phyloP scores from a whole-genome alignment of 2,113 vertebrate genomes.

The Sterna hirundo region DNA sequence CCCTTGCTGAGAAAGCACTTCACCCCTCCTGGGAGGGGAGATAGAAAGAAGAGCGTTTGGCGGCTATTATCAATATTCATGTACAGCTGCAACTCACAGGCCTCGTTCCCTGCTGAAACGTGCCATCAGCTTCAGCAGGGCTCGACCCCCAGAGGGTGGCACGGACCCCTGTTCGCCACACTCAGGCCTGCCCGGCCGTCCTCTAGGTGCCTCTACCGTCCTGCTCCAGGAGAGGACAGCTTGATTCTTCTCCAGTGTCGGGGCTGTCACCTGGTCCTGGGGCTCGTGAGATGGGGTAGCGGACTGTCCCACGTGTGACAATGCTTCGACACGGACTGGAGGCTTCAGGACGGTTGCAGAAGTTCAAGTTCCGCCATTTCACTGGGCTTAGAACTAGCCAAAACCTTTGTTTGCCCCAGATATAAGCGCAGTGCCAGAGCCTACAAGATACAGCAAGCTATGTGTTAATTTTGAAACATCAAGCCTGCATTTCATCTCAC shows the following conservation, averaged over 20 bases:
- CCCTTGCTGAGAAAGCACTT: slow-evolving; percentile 61
- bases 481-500: background rate
- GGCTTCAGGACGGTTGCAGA: background rate
- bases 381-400: background rate
- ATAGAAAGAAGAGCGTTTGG: background rate
- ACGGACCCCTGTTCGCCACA: background rate
- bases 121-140: background rate
- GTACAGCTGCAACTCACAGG: slow-evolving; percentile 8
- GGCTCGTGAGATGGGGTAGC: background rate
- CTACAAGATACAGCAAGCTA: background rate
- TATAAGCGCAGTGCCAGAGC: background rate
- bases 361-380: background rate
- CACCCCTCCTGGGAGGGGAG: slow-evolving; percentile 24
- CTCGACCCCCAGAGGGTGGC: background rate
- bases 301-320: rapidly evolving
- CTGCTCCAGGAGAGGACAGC: background rate
- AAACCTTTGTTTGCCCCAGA: background rate
- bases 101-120: background rate
- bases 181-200: rapidly evolving
- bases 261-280: too few species aligned
- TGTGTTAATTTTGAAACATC: background rate
- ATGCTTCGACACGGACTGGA: background rate
- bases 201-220: background rate
- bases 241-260: background rate
- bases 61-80: slow-evolving; percentile 51